Base-by-base conservation (phyloP, 2,888 invertebrate genomes). In the Lepidochitona cinerea region DNA sequence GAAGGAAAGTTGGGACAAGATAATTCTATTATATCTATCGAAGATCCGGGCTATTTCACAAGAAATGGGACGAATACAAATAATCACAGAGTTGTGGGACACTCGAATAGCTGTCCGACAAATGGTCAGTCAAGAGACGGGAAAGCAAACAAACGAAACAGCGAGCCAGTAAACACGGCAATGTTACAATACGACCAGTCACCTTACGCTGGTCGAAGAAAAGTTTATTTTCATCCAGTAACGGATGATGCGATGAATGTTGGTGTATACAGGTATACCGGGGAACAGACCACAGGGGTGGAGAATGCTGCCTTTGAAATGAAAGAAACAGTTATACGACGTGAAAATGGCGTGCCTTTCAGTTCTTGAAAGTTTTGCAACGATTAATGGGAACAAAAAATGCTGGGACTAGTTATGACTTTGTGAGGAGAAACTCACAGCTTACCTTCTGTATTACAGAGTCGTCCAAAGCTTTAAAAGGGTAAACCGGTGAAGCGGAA, bases 281-380 rank as follows among this genome's bases (percentile, higher is more conserved):
- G 59, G 1, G 59, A 59, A 23, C 2, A 14, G 12, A 14, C 59
- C 18, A 59, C 12, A 29, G 59, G 59, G 23, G 59, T 59, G 59
- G 59, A 59, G 59, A 59, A 59, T 26, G 59, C 59, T 4, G 59
- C 59, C 29, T 59, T 59, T 29, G 59, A 59, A 59, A 29, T 59
- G 32, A 59, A 59, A 26, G 59, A 59, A 59, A 7, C 59, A 7
- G n/a, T 23, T 7, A 23, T 2, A 49, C 23, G n/a, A n/a, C 49
- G 1, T 2, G 23, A 49, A 2, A 23, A 49, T n/a, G 49, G 18
- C 7, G 49, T 49, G 49, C n/a, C n/a, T n/a, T n/a, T n/a, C n/a
- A n/a, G n/a, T n/a, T n/a, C n/a, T 49, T 49, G 49, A 49, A 49
- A 49, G 49, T 49, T 49, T 49, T n/a, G n/a, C n/a, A n/a, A n/a